Evolutionary conservation across 2,888 invertebrate genomes (phyloP), one percentile per base, ranked within the genome.

Genomic region (Acleris sparsana): DNA sequence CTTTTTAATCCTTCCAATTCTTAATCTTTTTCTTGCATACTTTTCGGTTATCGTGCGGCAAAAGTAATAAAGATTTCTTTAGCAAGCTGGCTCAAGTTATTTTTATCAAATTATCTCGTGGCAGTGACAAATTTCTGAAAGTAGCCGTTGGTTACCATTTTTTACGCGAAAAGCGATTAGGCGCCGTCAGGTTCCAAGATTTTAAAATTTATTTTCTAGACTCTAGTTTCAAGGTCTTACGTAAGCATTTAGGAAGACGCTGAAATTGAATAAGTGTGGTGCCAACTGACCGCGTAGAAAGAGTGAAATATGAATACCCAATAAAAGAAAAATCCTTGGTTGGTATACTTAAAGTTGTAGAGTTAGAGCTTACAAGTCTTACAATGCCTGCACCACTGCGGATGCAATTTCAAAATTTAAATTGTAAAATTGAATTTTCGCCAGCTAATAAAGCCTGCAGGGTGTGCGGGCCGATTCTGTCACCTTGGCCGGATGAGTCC

Each of bases 1-100:
- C 69, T 73, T 77, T 82, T 80, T 79, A 77, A 80, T 78, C 71
- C 74, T 73, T 76, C 73, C 69, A 77, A 74, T 76, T 75, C 70
- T 76, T 75, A 75, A 76, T 74, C 70, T 71, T 71, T 76, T 71
- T 17, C 33, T 39, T 65, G 70, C 68, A 71, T 72, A 69, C 67
- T 73, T 74, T 72, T 73, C 68, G 69, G 63, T 70, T 73, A 73
- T 72, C 67, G 66, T 52, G 48, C 53, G 46, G 39, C 58, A 52
- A 55, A 44, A 55, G 49, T 59, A 59, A 60, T 63, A 55, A 63
- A 16, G 17, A 18, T 58, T 69, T 69, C 69, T 48, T 70, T 56
- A 66, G 53, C 52, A 16, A 48, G 56, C 17, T 33, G 59, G 52
- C 52, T 55, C 16, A 46, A 48, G 29, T 48, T 53, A 46, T 57